Conservation (phyloP, 2,888 invertebrate genomes). For the Monochamus alternatus region DNA sequence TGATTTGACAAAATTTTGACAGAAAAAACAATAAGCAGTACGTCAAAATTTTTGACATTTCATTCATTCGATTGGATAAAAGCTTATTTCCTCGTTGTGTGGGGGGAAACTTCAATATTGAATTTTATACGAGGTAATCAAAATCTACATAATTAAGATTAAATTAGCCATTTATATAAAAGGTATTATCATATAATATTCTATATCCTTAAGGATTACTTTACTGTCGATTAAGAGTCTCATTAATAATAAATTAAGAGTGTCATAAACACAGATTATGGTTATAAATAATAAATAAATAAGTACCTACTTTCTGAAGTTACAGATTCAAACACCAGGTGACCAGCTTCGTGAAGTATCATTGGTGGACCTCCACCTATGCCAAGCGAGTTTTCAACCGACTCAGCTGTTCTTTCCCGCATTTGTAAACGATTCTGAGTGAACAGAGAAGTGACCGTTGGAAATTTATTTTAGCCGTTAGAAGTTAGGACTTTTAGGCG, state of each 20-base stretch:
- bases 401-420: constrained; percentile 58
- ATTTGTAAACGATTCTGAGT: constrained; percentile 37
- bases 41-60: constrained; percentile 6
- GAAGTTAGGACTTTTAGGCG: constrained; percentile 27
- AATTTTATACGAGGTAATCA: background rate
- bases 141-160: background rate
- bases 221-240: background rate
- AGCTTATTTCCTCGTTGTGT: background rate
- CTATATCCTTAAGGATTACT: background rate
- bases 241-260: background rate
- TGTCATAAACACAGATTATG: too few relatives aligned
- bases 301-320: background rate
- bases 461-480: constrained; percentile 20
- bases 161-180: too few relatives aligned
- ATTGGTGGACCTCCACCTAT: constrained; percentile 25
- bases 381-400: constrained; percentile 46
- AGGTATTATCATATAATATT: too few relatives aligned
- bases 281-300: background rate
- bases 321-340: constrained; percentile 18
- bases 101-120: background rate
- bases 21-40: too few relatives aligned
- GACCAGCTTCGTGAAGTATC: background rate
- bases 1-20: too few relatives aligned
- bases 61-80: constrained; percentile 19
- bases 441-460: constrained; percentile 38